phyloP scores from a whole-genome alignment of 2,888 invertebrate species.

The Sesamia inferens region DNA sequence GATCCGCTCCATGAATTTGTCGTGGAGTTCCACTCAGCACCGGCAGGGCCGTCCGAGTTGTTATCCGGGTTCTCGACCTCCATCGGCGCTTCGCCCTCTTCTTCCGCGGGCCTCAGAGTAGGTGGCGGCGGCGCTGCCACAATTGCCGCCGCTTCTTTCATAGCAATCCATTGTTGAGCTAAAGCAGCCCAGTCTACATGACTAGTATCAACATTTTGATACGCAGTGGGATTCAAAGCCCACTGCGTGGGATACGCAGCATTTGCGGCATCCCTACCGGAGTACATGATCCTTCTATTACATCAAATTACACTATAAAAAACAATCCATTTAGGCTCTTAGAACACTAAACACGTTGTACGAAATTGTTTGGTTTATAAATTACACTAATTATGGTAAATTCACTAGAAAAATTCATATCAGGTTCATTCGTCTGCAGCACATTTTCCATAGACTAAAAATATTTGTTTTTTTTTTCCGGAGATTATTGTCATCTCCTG shows the following conservation, averaged over 20 bases:
- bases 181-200: constrained; percentile 99
- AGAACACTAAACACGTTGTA: constrained; percentile 46
- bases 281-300: constrained; percentile 84
- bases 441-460: constrained; percentile 60
- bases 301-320: constrained; percentile 50
- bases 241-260: constrained; percentile 93
- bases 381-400: constrained; percentile 37
- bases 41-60: constrained; percentile 80
- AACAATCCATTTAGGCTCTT: constrained; percentile 32
- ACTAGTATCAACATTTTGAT: constrained; percentile 95
- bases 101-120: constrained; percentile 85
- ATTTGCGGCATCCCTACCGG: constrained; percentile 91
- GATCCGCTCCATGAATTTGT: constrained; percentile 83
- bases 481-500: constrained; percentile 31
- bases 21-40: constrained; percentile 80
- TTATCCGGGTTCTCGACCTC: constrained; percentile 94
- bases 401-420: constrained; percentile 44
- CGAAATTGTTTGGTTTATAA: constrained; percentile 24
- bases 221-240: constrained; percentile 95
- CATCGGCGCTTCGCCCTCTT: constrained; percentile 96
- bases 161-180: constrained; percentile 99
- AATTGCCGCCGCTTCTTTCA: constrained; percentile 94
- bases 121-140: constrained; percentile 91
- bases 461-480: constrained; percentile 32
- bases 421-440: constrained; percentile 38